Base-by-base conservation (phyloP, 2,113 vertebrate genomes). In the Spizaetus ornatus region DNA sequence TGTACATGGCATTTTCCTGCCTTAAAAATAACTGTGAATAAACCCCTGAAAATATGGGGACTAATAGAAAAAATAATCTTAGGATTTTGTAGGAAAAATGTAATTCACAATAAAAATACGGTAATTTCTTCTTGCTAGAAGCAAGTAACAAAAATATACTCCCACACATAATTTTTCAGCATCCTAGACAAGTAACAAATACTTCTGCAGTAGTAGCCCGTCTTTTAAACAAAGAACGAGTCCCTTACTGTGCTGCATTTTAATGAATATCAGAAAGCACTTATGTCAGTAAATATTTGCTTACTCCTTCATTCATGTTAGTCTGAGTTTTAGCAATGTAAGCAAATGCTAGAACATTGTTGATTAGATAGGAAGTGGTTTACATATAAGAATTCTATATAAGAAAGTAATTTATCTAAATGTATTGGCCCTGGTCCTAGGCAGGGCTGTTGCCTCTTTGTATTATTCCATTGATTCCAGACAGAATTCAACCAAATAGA, bases 361-460 rank as follows among this genome's bases (percentile, higher is more conserved):
- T 95, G 86, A 95, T 96, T 88, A 95, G 27, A 67, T 89, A 86
- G 70, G 47, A 97, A 95, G n/a, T 96, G 81, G 87, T 88, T 95
- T 96, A 88, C 9, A 13, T 82, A 0, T 38, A 73, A 76, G 9
- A 92, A 93, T 85, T 88, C 84, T 82, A 76, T 90, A 84, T 45
- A 90, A 79, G 48, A 91, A 93, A 76, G 29, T n/a, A 59, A 71
- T 77, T 63, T 81, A 83, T 82, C 53, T 82, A 55, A 82, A 95
- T 82, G n/a, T 15, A 62, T 9, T 83, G 74, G 78, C 74, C 47
- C 78, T 53, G 62, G 50, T 93, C 53, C 78, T 69, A 73, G 45
- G 83, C 36, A 56, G 56, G 58, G 59, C 86, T 1, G 3, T n/a
- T 83, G 86, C 59, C 59, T 92, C 52, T 89, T 55, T 72, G 48